phyloP scores from a whole-genome alignment of 2,888 invertebrate species.

The Folsomia manolachei region DNA sequence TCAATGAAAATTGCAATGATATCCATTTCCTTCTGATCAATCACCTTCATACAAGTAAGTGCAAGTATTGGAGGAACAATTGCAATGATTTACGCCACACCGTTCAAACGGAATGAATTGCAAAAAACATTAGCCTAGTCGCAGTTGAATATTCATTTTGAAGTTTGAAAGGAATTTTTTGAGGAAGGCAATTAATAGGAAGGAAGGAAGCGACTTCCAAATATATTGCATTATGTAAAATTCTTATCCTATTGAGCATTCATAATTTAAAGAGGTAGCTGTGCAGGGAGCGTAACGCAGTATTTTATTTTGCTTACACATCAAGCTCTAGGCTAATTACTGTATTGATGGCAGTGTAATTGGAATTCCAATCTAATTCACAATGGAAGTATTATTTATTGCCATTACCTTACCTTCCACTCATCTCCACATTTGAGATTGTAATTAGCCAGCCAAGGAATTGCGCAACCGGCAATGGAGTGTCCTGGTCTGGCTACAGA shows the following conservation, averaged over 20 bases:
- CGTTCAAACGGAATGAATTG: background rate
- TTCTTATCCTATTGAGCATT: background rate
- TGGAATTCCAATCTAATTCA: conserved; percentile 21
- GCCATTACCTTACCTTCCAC: background rate
- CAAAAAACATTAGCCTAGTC: background rate
- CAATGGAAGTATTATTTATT: conserved; percentile 22
- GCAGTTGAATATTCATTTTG: background rate
- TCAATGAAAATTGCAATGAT: no score
- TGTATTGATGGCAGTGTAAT: conserved; percentile 19
- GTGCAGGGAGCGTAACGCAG: no score
- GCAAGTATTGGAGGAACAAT: background rate
- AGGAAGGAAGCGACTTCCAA: background rate
- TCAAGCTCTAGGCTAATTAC: conserved; percentile 21
- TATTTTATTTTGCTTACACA: background rate
- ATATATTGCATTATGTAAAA: background rate
- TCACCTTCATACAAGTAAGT: background rate
- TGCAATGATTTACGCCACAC: background rate
- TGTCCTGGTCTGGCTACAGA: no score
- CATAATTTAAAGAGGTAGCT: no score
- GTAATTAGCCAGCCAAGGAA: conserved; percentile 8
- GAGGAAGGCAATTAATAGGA: background rate
- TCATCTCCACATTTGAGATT: conserved; percentile 8
- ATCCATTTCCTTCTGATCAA: background rate
- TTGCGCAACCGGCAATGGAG: conserved; percentile 1
- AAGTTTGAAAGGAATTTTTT: background rate